Evolutionary conservation across 2,888 invertebrate species (phyloP).

Genomic region (Agrenia bidenticulata): DNA sequence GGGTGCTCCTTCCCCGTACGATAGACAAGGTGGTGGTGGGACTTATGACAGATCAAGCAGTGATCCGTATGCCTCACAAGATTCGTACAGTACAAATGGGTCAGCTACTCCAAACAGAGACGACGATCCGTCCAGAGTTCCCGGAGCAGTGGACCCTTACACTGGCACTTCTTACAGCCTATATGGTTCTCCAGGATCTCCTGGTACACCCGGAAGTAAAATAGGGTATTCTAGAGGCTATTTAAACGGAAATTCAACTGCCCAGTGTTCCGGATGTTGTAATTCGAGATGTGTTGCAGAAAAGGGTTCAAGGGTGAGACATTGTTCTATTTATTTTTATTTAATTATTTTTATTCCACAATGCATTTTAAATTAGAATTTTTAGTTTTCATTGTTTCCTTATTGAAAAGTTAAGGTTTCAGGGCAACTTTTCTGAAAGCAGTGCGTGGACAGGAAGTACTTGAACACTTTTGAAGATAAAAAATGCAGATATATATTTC

Average conservation of each 20-base stretch:
- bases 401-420: no score
- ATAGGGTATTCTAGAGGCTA: constrained; percentile 5
- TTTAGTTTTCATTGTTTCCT: background rate
- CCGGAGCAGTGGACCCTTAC: background rate
- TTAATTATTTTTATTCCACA: background rate
- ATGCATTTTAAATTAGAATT: background rate
- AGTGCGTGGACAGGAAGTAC: no score
- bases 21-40: background rate
- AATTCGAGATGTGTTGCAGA: constrained; percentile 85
- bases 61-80: constrained; percentile 3
- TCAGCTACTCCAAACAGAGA: background rate
- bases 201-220: background rate
- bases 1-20: background rate
- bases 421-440: no score
- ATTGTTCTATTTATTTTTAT: no score
- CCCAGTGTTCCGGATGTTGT: constrained; percentile 65
- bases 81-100: background rate
- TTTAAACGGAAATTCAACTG: constrained; percentile 12
- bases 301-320: constrained; percentile 70
- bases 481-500: no score
- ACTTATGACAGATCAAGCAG: background rate
- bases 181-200: background rate
- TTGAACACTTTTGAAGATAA: no score
- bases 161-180: background rate
- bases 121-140: constrained; percentile 2